Conservation (phyloP, 2,888 invertebrate genomes). For the Tholera decimalis region DNA sequence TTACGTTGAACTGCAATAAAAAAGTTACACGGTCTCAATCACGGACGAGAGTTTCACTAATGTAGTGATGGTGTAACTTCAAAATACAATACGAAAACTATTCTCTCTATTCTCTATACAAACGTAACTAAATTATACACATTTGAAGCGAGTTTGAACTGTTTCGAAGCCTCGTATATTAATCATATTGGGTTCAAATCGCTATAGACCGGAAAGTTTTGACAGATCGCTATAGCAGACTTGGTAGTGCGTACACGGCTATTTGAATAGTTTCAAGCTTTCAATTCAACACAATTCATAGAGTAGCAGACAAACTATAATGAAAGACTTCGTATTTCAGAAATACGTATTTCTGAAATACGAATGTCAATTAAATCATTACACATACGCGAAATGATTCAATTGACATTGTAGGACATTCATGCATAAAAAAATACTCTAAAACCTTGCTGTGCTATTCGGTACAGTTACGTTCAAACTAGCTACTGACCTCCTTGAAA, state of each 20-base stretch:
- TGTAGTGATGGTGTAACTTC: conserved; percentile 41
- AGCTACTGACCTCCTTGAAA: conserved; percentile 26
- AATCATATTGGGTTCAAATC: conserved; percentile 55
- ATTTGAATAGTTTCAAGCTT: conserved; percentile 36
- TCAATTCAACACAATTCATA: not conserved
- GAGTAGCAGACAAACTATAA: conserved; percentile 3
- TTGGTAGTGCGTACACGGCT: conserved; percentile 12
- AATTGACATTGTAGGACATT: conserved; percentile 27
- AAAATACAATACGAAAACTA: conserved; percentile 46
- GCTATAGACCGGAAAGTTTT: conserved; percentile 52
- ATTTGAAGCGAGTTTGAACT: conserved; percentile 41
- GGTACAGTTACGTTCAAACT: conserved; percentile 26
- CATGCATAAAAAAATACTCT: conserved; percentile 1
- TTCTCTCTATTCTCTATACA: conserved; percentile 36
- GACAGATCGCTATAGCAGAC: conserved; percentile 42
- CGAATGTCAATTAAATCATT: no score
- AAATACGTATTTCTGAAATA: no score
- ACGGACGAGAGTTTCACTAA: conserved; percentile 25
- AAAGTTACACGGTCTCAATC: conserved; percentile 41
- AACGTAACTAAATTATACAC: conserved; percentile 47
- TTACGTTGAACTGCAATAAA: conserved; percentile 49
- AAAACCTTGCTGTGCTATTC: conserved; percentile 24
- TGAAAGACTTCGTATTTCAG: conserved; percentile 6
- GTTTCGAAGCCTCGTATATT: conserved; percentile 49
- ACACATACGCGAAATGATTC: conserved; percentile 21